These are phyloP conservation scores for Pterocles gutturalis DNA, from an alignment of 2,113 vertebrate genomes.

Conservation along the genomic window DNA sequence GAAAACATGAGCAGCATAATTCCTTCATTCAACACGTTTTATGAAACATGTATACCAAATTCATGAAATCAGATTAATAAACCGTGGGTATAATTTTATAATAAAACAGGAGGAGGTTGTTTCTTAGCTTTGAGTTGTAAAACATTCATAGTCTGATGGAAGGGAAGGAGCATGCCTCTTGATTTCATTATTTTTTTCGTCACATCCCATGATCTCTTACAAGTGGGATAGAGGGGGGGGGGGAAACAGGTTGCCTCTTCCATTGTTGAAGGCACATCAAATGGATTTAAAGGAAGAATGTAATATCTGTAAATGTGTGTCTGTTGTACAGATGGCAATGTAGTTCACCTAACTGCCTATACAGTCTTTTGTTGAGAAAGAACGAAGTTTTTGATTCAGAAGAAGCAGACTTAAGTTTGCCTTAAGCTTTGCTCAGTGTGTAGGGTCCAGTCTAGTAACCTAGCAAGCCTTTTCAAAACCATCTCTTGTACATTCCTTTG, in stretches of 20 bases:
- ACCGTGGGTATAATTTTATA: accelerated
- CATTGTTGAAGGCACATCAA: not conserved
- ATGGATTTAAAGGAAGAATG: not conserved
- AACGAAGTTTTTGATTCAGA: not conserved
- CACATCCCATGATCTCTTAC: accelerated
- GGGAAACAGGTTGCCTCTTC: not conserved
- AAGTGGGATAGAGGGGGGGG: not conserved
- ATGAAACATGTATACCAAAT: not conserved
- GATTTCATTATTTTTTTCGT: not conserved
- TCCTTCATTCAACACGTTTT: not conserved
- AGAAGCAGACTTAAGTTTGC: not conserved
- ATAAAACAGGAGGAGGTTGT: not conserved
- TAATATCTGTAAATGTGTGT: accelerated
- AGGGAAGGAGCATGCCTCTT: accelerated
- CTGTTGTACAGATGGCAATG: not conserved
- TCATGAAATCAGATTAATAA: not conserved
- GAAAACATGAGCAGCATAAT: not conserved
- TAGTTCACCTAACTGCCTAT: not conserved
- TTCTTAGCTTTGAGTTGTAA: not conserved
- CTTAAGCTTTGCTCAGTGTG: not conserved
- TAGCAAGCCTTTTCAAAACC: not conserved
- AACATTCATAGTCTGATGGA: not conserved
- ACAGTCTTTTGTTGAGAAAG: not conserved
- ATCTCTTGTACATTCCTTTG: not conserved
- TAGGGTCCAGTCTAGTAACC: not conserved